Percentiles rank a stretch among this genome's conserved stretches.
These are phyloP conservation scores for Parauchenoglanis ngamensis DNA, from an alignment of 2,797 vertebrate genomes.

Conservation along the genomic window DNA sequence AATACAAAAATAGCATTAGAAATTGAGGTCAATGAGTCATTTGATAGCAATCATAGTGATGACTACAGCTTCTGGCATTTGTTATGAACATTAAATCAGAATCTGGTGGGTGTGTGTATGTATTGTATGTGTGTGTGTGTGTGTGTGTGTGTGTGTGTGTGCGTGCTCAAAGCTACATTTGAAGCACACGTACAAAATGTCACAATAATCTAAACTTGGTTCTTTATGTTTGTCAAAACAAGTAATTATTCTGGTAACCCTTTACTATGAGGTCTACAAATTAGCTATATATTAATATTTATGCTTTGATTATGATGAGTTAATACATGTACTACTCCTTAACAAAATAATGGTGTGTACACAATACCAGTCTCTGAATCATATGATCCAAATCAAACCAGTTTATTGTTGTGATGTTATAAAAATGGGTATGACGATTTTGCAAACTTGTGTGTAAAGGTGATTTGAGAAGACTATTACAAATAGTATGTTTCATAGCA, in stretches of 20 bases:
- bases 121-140: too few relatives aligned
- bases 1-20: neutral
- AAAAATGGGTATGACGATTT: neutral
- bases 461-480: neutral
- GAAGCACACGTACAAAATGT: neutral
- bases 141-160: neutral
- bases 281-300: neutral
- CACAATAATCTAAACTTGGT: neutral
- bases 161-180: neutral
- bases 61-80: neutral
- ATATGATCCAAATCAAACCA: neutral
- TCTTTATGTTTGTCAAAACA: neutral
- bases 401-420: neutral
- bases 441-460: neutral
- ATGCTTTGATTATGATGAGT: neutral
- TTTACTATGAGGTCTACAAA: neutral
- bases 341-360: neutral
- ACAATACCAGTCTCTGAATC: neutral
- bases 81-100: neutral
- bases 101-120: neutral
- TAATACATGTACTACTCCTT: neutral
- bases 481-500: neutral
- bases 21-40: too few relatives aligned
- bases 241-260: neutral
- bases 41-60: neutral